Percentiles rank a stretch among this genome's conserved stretches.
Evolutionary conservation across 1,140 invertebrate genomes (phyloP).

Genomic region (Diachasmimorpha longicaudata): DNA sequence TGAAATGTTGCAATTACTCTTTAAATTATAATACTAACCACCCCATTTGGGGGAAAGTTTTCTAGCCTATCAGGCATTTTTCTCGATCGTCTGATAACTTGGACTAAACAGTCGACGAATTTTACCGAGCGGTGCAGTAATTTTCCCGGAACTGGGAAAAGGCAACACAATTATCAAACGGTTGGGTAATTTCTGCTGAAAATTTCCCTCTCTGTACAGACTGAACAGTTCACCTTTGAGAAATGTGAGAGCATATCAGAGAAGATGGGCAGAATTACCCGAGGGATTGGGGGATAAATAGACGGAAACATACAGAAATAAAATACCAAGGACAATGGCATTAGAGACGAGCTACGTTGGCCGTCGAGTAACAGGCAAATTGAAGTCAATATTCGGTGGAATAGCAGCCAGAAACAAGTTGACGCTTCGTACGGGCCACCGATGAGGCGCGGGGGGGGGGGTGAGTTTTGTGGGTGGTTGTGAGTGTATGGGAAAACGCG

Average conservation of each 20-base stretch:
- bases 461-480: background rate
- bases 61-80: too few relatives aligned
- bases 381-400: conserved; percentile 61
- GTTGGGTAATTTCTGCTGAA: too few relatives aligned
- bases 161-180: too few relatives aligned
- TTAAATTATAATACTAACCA: too few relatives aligned
- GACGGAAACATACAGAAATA: conserved; percentile 30
- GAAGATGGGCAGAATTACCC: background rate
- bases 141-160: too few relatives aligned
- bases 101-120: too few relatives aligned
- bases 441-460: background rate
- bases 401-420: conserved; percentile 61
- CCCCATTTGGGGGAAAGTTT: too few relatives aligned
- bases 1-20: too few relatives aligned
- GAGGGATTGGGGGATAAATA: background rate
- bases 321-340: conserved; percentile 55
- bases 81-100: too few relatives aligned
- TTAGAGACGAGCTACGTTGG: conserved; percentile 46
- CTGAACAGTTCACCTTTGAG: background rate
- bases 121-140: too few relatives aligned
- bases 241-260: background rate
- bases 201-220: background rate
- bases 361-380: conserved; percentile 56
- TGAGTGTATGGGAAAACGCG: conserved; percentile 27
- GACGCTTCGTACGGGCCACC: conserved; percentile 53